Base-by-base conservation (phyloP, 2,888 invertebrate species). In the Platerodrilus igneus region DNA sequence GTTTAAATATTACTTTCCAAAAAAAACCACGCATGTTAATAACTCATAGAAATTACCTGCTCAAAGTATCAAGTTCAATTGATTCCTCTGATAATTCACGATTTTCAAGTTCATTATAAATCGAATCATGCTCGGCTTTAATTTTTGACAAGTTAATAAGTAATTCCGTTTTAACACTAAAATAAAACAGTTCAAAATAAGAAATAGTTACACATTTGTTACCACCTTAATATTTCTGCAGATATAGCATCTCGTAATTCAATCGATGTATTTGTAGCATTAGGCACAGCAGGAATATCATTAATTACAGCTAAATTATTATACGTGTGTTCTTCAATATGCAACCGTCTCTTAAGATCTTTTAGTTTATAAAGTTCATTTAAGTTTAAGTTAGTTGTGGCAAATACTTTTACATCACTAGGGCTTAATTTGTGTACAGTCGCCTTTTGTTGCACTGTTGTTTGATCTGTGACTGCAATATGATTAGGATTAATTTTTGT, bases 391-490 rank as follows among this genome's bases (percentile, higher is more conserved):
- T 63, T 77, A 68, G 49, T 75, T 62, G 48, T 47, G 1, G 83
- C 77, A 37, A 86, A 71, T 47, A 79, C 71, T 8, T 83, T 78
- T 3, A 87, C 63, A 57, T 84, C 80, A 34, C 74, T 71, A 4
- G 83, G 76, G 54, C 75, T 78, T 18, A 87, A 64, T 54, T 79
- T 83, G 49, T 76, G 76, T 7, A 87, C 76, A 10, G 77, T 73
- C 2, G 86, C 80, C 60, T 77, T 81, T 10, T 75, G 77, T 67
- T 83, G 79, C 32, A 69, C 79, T 58, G 79, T 78, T 3, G 72
- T 72, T 36, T 71, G 68, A 28, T 78, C 70, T 18, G 79, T 79
- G 38, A 86, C 86, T 86, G 52, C 40, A 63, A 62, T 47, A 11
- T 13, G 48, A 47, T 43, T 16, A 13, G 29, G 29, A 25, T 20